These are phyloP conservation scores for Eulithis prunata DNA, from an alignment of 2,888 invertebrate genomes.

Conservation along the genomic window DNA sequence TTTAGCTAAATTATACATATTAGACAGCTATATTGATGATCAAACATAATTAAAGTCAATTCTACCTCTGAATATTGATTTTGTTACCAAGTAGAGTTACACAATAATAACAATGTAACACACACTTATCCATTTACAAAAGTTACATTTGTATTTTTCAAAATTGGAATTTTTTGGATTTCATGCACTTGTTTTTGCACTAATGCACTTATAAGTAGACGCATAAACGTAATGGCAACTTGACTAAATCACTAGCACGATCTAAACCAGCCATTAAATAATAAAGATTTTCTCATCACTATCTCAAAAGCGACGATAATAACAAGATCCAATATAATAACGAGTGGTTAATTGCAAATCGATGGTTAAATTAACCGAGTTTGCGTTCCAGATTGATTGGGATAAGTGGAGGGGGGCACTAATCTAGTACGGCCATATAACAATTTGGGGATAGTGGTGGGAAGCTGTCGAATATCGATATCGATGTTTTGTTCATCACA, in stretches of 20 bases:
- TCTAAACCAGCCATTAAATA: not conserved
- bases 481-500: slow-evolving; percentile 11
- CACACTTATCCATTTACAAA: too few relatives aligned
- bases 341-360: slow-evolving; percentile 69
- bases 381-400: slow-evolving; percentile 72
- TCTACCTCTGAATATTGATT: too few relatives aligned
- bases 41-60: too few relatives aligned
- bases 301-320: slow-evolving; percentile 38
- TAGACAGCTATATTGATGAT: too few relatives aligned
- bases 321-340: slow-evolving; percentile 63
- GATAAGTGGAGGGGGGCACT: slow-evolving; percentile 55
- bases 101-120: too few relatives aligned
- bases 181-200: too few relatives aligned
- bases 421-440: slow-evolving; percentile 65
- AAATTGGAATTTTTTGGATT: too few relatives aligned
- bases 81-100: too few relatives aligned
- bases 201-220: too few relatives aligned
- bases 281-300: slow-evolving; percentile 22
- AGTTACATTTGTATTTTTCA: too few relatives aligned
- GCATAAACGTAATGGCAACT: not conserved
- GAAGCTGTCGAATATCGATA: slow-evolving; percentile 32
- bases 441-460: slow-evolving; percentile 53
- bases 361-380: slow-evolving; percentile 72
- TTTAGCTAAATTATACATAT: slow-evolving; percentile 2
- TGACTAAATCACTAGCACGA: not conserved